These are phyloP conservation scores for Brachyistius frenatus DNA, from an alignment of 2,113 vertebrate genomes.

Conservation along the genomic window DNA sequence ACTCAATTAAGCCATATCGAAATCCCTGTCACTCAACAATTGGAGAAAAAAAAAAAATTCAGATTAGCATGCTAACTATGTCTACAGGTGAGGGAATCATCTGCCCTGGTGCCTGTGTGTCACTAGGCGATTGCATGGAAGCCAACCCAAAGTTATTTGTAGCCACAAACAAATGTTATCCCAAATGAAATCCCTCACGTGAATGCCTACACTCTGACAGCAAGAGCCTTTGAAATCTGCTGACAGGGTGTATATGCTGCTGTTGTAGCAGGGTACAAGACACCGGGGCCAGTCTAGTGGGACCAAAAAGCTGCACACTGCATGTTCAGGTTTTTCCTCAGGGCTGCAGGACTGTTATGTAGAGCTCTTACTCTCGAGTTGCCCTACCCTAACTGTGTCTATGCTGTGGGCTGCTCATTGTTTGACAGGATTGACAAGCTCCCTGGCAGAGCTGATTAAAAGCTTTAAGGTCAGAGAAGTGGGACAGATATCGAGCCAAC, in stretches of 20 bases:
- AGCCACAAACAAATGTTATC: slow-evolving; percentile 42
- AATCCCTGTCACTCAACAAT: slow-evolving; percentile 71
- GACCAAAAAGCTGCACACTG: slow-evolving; percentile 40
- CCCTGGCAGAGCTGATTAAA: slow-evolving; percentile 85
- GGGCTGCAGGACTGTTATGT: slow-evolving; percentile 60
- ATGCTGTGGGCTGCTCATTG: slow-evolving; percentile 63
- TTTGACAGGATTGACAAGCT: slow-evolving; percentile 85
- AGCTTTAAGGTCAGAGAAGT: slow-evolving; percentile 85
- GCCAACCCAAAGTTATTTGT: slow-evolving; percentile 22
- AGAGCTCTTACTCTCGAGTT: slow-evolving; percentile 43
- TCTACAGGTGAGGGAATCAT: background rate
- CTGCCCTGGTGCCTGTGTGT: too few species aligned
- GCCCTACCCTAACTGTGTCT: slow-evolving; percentile 61
- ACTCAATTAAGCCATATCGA: slow-evolving; percentile 73
- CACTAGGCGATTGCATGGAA: slow-evolving; percentile 2
- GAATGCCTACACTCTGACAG: slow-evolving; percentile 46
- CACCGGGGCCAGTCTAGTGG: slow-evolving; percentile 30
- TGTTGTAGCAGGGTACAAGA: slow-evolving; percentile 11
- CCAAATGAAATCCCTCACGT: slow-evolving; percentile 37
- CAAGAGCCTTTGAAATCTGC: slow-evolving; percentile 61
- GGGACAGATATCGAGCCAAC: slow-evolving; percentile 82
- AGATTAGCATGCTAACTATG: slow-evolving; percentile 41
- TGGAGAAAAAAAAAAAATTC: background rate
- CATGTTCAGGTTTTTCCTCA: slow-evolving; percentile 14
- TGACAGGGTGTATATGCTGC: slow-evolving; percentile 39